A percentile compares a stretch with the other conserved stretches of the same genome.
These are phyloP conservation scores for Ceratina calcarata DNA, from an alignment of 1,140 invertebrate species.

Conservation along the genomic window DNA sequence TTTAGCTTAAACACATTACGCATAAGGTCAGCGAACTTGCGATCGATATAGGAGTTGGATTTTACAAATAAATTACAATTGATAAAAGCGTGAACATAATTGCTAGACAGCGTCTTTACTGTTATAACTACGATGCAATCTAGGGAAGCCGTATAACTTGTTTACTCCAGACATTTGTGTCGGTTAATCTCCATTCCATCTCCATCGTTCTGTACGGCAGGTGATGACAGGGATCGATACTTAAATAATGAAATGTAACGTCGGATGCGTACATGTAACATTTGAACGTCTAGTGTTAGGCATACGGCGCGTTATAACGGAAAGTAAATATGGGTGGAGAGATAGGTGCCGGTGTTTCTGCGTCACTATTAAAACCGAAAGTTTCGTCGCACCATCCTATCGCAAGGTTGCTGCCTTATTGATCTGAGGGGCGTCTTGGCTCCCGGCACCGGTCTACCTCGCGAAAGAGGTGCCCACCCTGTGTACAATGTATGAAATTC, in stretches of 20 bases:
- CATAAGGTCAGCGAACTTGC: slow-evolving; percentile 19
- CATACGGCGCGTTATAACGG: too few species aligned
- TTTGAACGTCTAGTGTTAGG: neutral
- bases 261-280: neutral
- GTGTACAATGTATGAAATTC: neutral
- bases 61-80: neutral
- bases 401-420: slow-evolving; percentile 59
- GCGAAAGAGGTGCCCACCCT: slow-evolving; percentile 21
- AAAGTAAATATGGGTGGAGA: neutral
- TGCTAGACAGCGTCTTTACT: neutral
- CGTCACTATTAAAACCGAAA: slow-evolving; percentile 42
- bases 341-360: neutral
- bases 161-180: neutral
- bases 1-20: neutral
- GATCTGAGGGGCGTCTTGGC: slow-evolving; percentile 50
- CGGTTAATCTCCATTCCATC: neutral
- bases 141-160: neutral
- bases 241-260: neutral
- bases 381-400: slow-evolving; percentile 42
- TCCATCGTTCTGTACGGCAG: neutral
- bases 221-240: neutral
- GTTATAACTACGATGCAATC: neutral
- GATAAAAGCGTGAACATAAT: neutral
- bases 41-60: slow-evolving; percentile 24
- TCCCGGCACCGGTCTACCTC: slow-evolving; percentile 30